Evolutionary conservation across 2,888 invertebrate genomes (phyloP).

Genomic region (Marronus borbonicus): DNA sequence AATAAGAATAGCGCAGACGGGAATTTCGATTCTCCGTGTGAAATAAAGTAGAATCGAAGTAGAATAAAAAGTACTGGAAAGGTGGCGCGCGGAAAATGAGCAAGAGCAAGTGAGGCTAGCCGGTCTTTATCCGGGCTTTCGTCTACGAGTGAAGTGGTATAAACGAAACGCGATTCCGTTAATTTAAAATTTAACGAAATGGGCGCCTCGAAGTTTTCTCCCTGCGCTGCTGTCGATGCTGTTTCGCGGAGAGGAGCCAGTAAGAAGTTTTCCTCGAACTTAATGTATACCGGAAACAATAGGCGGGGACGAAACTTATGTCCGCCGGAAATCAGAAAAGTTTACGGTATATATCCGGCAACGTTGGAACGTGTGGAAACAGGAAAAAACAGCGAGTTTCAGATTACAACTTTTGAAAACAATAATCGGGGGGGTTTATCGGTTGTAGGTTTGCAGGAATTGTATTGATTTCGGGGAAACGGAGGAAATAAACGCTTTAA

Average conservation of each 20-base stretch:
- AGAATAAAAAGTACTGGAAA: not conserved
- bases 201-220: constrained; percentile 20
- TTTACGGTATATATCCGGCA: not conserved
- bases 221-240: not conserved
- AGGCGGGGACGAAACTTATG: constrained; percentile 4
- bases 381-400: not conserved
- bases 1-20: not conserved
- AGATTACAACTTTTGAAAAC: not conserved
- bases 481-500: too few relatives aligned
- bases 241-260: not conserved
- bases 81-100: constrained; percentile 20
- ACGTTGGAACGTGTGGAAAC: not conserved
- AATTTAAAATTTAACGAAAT: constrained; percentile 46
- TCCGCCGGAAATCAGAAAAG: constrained; percentile 22
- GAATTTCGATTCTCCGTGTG: not conserved
- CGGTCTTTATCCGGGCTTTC: constrained; percentile 10
- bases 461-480: too few relatives aligned
- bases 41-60: not conserved
- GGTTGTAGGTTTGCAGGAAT: too few relatives aligned
- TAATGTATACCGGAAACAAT: constrained; percentile 36
- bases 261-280: constrained; percentile 21
- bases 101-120: not conserved
- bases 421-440: too few relatives aligned
- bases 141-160: not conserved
- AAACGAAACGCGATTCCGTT: constrained; percentile 33